Evolutionary conservation across 2,797 vertebrate genomes (phyloP).

Genomic region (Australoheros facetus): DNA sequence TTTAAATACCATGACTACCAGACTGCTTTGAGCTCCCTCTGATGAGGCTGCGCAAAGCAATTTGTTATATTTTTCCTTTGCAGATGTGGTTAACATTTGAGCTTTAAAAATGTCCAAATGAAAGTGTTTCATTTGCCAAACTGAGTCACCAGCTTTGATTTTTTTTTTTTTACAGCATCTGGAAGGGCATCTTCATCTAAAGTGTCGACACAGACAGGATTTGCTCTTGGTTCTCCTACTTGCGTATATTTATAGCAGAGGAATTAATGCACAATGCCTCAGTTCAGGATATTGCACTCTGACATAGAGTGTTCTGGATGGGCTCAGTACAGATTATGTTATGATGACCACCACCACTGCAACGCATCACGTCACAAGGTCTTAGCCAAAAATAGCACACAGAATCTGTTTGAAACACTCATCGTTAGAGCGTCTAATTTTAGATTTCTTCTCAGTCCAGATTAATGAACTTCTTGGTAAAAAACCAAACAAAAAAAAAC

Average conservation of each 20-base stretch:
- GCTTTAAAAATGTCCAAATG: slow-evolving; percentile 52
- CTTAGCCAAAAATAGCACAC: slow-evolving; percentile 47
- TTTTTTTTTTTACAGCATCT: slow-evolving; percentile 23
- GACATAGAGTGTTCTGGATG: slow-evolving; percentile 36
- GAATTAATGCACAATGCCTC: slow-evolving; percentile 18
- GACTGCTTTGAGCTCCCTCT: slow-evolving; percentile 32
- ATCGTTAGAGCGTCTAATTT: slow-evolving; percentile 47
- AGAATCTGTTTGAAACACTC: slow-evolving; percentile 39
- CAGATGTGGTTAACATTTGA: slow-evolving; percentile 45
- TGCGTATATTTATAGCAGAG: neutral
- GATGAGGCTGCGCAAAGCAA: slow-evolving; percentile 51
- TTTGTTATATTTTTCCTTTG: slow-evolving; percentile 48
- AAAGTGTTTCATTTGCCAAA: slow-evolving; percentile 41
- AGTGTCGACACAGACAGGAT: neutral
- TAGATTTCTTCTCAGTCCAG: slow-evolving; percentile 42
- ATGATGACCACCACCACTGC: slow-evolving; percentile 46
- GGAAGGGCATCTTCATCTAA: slow-evolving; percentile 22
- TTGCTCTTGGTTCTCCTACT: neutral
- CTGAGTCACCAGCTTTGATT: slow-evolving; percentile 49
- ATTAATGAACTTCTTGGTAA: slow-evolving; percentile 53
- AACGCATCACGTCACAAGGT: slow-evolving; percentile 35
- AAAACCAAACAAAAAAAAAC: slow-evolving; percentile 9
- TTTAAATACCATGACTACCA: slow-evolving; percentile 40
- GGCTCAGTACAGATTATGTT: slow-evolving; percentile 42
- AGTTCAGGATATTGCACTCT: slow-evolving; percentile 22